These are phyloP conservation scores for Sisor rabdophorus DNA, from an alignment of 2,113 vertebrate species.

Conservation along the genomic window DNA sequence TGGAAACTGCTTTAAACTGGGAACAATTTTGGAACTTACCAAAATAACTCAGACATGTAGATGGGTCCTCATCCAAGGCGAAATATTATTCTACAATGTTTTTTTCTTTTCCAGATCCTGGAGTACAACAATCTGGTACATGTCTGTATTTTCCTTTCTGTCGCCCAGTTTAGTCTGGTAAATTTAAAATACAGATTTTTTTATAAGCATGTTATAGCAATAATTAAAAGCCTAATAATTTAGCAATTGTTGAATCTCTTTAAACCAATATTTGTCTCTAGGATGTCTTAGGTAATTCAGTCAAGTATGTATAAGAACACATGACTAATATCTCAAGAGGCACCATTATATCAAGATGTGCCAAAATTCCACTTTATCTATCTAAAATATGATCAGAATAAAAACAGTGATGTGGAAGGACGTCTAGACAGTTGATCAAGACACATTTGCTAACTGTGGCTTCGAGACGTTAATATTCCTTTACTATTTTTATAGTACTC, in stretches of 20 bases:
- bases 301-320: not conserved
- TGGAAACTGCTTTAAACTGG: constrained; percentile 42
- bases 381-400: not conserved
- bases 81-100: constrained; percentile 1
- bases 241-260: not conserved
- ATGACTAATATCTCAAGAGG: not conserved
- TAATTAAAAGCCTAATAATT: not conserved
- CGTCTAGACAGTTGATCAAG: no score
- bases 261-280: not conserved
- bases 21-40: constrained; percentile 37
- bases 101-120: not conserved
- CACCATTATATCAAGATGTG: not conserved
- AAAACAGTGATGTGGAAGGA: no score
- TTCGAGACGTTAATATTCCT: not conserved
- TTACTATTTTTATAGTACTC: no score
- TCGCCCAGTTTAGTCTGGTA: not conserved
- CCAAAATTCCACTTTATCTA: not conserved
- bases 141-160: not conserved
- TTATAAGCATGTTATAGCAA: not conserved
- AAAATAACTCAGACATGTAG: constrained; percentile 44
- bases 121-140: no score
- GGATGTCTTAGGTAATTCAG: not conserved
- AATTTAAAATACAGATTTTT: not conserved
- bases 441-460: not conserved
- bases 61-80: not conserved